These are phyloP conservation scores for Eupelmus urozonus DNA, from an alignment of 2,888 invertebrate species.

Conservation along the genomic window DNA sequence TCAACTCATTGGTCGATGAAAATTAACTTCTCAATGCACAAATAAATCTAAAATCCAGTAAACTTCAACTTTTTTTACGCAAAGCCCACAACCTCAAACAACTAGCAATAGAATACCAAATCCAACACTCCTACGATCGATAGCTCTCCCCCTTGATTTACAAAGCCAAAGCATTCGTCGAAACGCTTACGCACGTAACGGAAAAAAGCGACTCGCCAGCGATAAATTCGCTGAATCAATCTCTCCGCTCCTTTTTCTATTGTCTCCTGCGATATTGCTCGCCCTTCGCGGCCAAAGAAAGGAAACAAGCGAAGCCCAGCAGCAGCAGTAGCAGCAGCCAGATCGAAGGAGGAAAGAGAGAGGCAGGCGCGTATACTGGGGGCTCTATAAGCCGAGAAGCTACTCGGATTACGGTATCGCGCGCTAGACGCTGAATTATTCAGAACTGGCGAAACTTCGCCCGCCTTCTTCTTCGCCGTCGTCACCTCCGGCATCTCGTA, in stretches of 20 bases:
- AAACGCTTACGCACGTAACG: background rate
- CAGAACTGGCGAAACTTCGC: constrained; percentile 71
- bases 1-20: no score
- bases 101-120: background rate
- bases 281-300: background rate
- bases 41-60: no score
- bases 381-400: constrained; percentile 48
- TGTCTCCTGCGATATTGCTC: constrained; percentile 12
- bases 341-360: background rate
- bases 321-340: background rate
- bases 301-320: background rate
- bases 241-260: background rate
- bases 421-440: constrained; percentile 74
- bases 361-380: background rate
- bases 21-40: no score
- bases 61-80: no score
- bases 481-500: constrained; percentile 41
- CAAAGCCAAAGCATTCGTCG: no score
- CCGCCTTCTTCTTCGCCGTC: constrained; percentile 5
- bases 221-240: constrained; percentile 38
- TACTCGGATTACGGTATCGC: constrained; percentile 74
- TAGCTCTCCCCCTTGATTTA: background rate
- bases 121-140: background rate
- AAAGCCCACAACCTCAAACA: no score
- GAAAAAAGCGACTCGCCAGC: background rate